Evolutionary conservation across 2,113 vertebrate species (phyloP).

Genomic region (Thalassarche chlororhynchos): DNA sequence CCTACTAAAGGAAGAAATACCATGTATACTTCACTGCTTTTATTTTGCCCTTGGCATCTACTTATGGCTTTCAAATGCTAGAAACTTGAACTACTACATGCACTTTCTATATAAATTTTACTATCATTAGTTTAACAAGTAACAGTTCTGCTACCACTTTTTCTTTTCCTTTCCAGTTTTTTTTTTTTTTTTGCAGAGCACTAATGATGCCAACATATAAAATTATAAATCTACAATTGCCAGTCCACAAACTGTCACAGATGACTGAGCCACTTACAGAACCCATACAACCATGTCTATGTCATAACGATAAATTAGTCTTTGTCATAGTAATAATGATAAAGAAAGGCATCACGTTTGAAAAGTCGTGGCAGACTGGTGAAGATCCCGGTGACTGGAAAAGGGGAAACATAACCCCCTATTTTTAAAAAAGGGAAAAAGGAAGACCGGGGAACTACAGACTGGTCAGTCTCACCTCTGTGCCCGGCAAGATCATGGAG

Average conservation of each 20-base stretch:
- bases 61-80: neutral
- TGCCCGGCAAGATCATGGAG: neutral
- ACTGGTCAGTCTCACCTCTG: neutral
- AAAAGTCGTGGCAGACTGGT: neutral
- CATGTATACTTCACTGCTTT: rapidly evolving
- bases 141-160: neutral
- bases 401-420: neutral
- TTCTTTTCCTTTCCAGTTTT: neutral
- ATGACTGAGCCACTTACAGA: neutral
- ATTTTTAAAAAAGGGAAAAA: neutral
- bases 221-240: neutral
- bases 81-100: neutral
- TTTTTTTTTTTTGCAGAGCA: neutral
- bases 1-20: neutral
- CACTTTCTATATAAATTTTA: neutral
- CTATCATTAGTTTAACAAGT: neutral
- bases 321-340: neutral
- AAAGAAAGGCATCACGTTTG: neutral
- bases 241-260: neutral
- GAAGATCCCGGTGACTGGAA: neutral
- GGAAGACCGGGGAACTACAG: neutral
- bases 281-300: neutral
- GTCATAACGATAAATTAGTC: neutral
- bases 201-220: neutral
- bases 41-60: neutral